A percentile compares a stretch with the other conserved stretches of the same genome.
Evolutionary conservation across 2,888 invertebrate genomes (phyloP).

Genomic region (Drosophila anomelani): DNA sequence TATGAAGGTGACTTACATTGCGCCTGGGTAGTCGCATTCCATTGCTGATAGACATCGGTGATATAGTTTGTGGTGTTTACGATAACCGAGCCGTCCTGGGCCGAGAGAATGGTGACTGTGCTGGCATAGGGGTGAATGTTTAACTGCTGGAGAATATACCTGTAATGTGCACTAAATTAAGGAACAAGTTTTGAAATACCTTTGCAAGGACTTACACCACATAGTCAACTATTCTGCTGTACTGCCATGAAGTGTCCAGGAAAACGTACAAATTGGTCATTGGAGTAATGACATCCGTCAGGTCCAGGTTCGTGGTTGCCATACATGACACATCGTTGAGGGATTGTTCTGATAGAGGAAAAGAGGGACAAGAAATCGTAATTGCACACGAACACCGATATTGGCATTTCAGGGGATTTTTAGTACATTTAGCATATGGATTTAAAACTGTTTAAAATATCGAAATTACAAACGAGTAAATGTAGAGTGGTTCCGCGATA

Average conservation of each 20-base stretch:
- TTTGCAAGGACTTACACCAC: conserved; percentile 85
- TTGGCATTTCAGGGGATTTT: background rate
- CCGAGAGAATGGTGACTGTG: conserved; percentile 88
- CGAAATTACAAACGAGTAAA: background rate
- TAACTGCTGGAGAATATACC: conserved; percentile 86
- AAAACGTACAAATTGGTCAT: conserved; percentile 89
- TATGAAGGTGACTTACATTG: conserved; percentile 85
- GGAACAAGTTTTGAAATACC: background rate
- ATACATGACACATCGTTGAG: conserved; percentile 86
- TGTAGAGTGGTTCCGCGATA: conserved; percentile 56
- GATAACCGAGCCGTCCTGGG: conserved; percentile 87
- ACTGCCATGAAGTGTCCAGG: conserved; percentile 89
- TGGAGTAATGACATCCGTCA: conserved; percentile 80
- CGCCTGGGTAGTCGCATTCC: conserved; percentile 87
- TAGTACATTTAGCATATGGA: background rate
- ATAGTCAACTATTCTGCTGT: conserved; percentile 87
- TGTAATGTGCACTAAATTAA: conserved; percentile 50
- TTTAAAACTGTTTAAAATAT: background rate
- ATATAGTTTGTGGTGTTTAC: conserved; percentile 87
- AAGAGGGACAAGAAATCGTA: conserved; percentile 22
- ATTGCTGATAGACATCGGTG: conserved; percentile 87
- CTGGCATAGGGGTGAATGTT: conserved; percentile 89
- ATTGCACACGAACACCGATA: conserved; percentile 3
- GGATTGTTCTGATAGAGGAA: conserved; percentile 73
- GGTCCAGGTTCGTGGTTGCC: conserved; percentile 84